Evolutionary conservation across 2,797 vertebrate species (phyloP), one percentile per base, ranked within the genome.

Genomic region (Paratrypauchen microcephalus): DNA sequence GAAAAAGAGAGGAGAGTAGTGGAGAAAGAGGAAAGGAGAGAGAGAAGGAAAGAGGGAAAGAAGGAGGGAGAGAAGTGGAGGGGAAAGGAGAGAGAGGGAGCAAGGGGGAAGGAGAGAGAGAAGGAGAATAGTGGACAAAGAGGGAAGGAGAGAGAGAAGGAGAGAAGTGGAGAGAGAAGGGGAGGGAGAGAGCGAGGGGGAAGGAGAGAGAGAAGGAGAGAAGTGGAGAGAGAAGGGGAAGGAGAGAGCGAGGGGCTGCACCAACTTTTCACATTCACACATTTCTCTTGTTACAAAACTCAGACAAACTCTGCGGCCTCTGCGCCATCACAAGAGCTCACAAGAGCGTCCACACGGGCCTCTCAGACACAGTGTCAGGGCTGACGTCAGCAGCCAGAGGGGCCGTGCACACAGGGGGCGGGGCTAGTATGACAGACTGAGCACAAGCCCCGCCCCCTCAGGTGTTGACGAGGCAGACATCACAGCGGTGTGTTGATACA

Each of bases 231-330:
- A 32, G 6, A 11, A 12, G 6, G 30, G 30, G 5, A 30, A 5
- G 30, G 32, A 74, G 15, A 36, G 13, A 45, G 13, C 15, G 41
- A 16, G 41, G 15, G 12, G 76, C 71, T 8, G 30, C 77, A 84
- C 86, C 81, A 84, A 87, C 76, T 78, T 70, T 80, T 81, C 79
- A 83, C 77, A 82, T 67, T 86, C 75, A 23, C 80, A 82, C 78
- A 87, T 83, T 86, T 81, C 71, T 83, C 77, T 58, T 70, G 72
- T 79, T 83, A 71, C 66, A 76, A 75, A 79, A 64, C 21, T 11
- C 72, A 69, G 76, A 74, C 70, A 77, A 83, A 83, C 68, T 73
- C 56, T 36, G 0, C 18, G 28, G 55, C 41, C 60, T 59, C 28
- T 18, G 72, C 15, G 11, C 56, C 70, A 79, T 66, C 47, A 65